Base-by-base conservation (phyloP, 2,797 vertebrate genomes). In the Muscicapa striata region DNA sequence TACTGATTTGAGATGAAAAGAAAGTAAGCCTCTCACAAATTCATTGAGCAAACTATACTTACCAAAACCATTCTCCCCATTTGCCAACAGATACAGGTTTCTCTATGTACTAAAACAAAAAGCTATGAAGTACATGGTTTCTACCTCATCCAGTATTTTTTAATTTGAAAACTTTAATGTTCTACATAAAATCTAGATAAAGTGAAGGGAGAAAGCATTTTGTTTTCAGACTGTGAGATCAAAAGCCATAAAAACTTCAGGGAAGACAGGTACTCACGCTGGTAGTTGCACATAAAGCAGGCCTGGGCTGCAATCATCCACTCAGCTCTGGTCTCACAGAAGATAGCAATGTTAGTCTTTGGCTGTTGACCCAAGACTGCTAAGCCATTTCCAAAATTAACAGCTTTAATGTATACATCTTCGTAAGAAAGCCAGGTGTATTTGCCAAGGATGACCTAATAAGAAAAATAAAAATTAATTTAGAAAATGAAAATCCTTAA, bases 241-340 rank as follows among this genome's bases (percentile, higher is more conserved):
- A 72, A 38, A 70, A 73, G 48, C n/a, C 58, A 30, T 10, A 29
- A 61, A 23, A 20, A 23, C 8, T n/a, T 36, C 5, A 66, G 52
- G 51, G 22, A 32, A 85, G 36, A 29, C 0, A 17, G 7, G 15
- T 73, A 98, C 99, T 97, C 97, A 99, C 99, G 97, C 91, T 98
- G 98, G 94, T 99, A 99, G 97, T 99, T 99, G 97, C 98, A 97
- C 98, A 99, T 99, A 84, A 99, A 99, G 97, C 99, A 99, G 52
- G 99, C 98, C 97, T 99, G 98, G 0, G 99, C 99, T 6, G 98
- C 97, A 15, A 99, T 98, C 92, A 99, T 98, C 99, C 99, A 99
- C 94, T 99, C 99, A 0, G 98, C 98, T 90, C 99, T 97, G 3
- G 99, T 99, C 97, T 99, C 99, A 77, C 99, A 99, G 97, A 99